Conservation (phyloP, 1,140 invertebrate species). For the Hirudo medicinalis region DNA sequence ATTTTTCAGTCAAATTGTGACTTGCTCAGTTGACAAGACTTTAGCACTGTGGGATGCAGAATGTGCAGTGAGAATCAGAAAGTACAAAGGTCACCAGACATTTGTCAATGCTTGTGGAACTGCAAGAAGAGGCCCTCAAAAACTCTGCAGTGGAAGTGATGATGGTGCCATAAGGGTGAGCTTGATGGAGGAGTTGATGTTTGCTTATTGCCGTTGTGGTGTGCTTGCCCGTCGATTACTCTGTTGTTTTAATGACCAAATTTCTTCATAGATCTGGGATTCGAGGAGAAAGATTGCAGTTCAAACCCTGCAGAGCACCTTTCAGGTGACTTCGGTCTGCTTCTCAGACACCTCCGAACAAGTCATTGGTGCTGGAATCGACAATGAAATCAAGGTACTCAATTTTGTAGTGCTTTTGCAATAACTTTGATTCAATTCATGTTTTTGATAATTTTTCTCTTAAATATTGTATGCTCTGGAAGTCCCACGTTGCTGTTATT, state of each 20-base stretch:
- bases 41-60: conserved; percentile 87
- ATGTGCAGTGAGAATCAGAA: conserved; percentile 71
- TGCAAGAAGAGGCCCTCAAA: conserved; percentile 69
- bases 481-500: no score
- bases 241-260: background rate
- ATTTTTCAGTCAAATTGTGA: conserved; percentile 57
- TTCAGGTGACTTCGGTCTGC: conserved; percentile 72
- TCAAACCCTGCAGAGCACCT: conserved; percentile 64
- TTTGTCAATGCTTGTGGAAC: conserved; percentile 58
- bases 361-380: conserved; percentile 75
- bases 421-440: no score
- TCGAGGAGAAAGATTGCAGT: conserved; percentile 64
- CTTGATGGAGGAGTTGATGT: background rate
- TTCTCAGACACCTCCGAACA: conserved; percentile 94
- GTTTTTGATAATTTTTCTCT: no score
- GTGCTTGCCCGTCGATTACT: background rate
- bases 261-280: conserved; percentile 54
- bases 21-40: conserved; percentile 85
- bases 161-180: conserved; percentile 74
- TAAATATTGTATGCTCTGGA: no score
- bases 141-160: conserved; percentile 84
- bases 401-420: no score
- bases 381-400: conserved; percentile 83
- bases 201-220: background rate
- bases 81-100: conserved; percentile 74